Evolutionary conservation across 2,113 vertebrate genomes (phyloP).

Genomic region (Notarius lentiginosus): DNA sequence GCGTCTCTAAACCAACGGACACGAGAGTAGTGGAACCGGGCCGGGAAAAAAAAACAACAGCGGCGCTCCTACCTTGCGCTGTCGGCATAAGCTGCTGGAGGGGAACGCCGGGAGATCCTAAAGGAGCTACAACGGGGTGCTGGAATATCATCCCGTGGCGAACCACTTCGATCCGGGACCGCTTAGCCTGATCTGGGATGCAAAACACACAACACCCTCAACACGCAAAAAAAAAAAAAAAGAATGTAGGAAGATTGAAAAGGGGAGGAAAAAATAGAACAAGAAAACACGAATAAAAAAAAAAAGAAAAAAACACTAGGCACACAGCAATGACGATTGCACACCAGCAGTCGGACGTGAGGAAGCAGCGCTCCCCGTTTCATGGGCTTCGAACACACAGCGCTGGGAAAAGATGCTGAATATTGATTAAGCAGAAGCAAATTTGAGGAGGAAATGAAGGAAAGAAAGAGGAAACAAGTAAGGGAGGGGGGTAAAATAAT

Average conservation of each 20-base stretch:
- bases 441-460: conserved; percentile 70
- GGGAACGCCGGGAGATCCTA: conserved; percentile 91
- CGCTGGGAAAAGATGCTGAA: conserved; percentile 76
- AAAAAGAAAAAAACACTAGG: conserved; percentile 58
- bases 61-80: conserved; percentile 96
- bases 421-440: conserved; percentile 80
- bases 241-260: neutral
- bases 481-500: conserved; percentile 47
- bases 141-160: conserved; percentile 99
- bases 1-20: conserved; percentile 44
- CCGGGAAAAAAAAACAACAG: conserved; percentile 42
- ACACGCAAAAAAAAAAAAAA: conserved; percentile 69
- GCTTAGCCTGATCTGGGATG: conserved; percentile 99
- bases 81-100: conserved; percentile 99
- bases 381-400: conserved; percentile 74
- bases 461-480: conserved; percentile 38
- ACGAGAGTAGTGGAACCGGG: conserved; percentile 46
- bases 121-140: conserved; percentile 91
- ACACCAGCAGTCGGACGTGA: conserved; percentile 57
- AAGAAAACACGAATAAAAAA: conserved; percentile 43
- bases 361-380: conserved; percentile 45
- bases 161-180: conserved; percentile 97
- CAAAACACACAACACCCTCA: conserved; percentile 84
- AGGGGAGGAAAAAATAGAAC: neutral
- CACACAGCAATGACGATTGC: conserved; percentile 73